Evolutionary conservation across 1,140 invertebrate species (phyloP).

Genomic region (Eupristina koningsbergeri): DNA sequence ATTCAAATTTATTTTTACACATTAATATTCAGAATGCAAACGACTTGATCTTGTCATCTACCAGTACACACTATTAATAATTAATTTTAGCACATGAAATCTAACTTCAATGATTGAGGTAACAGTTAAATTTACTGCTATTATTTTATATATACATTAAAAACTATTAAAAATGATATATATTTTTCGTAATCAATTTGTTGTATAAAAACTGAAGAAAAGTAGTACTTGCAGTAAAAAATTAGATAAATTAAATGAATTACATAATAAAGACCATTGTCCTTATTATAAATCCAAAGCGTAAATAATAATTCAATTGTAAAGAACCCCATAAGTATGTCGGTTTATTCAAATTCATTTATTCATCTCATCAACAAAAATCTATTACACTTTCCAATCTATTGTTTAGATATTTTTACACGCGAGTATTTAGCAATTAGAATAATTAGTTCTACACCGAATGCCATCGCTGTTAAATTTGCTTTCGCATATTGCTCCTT

Average conservation of each 20-base stretch:
- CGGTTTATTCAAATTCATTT: not conserved
- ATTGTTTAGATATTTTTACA: not conserved
- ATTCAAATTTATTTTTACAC: not conserved
- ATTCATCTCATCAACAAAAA: not conserved
- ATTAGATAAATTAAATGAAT: not conserved
- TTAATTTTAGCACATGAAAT: constrained; percentile 29
- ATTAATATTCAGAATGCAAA: not conserved
- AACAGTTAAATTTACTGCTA: constrained; percentile 38
- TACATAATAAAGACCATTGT: not conserved
- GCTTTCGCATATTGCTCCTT: not conserved
- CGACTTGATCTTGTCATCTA: constrained; percentile 19
- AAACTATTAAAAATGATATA: not conserved
- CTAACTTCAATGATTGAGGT: not conserved
- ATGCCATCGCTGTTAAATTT: not conserved
- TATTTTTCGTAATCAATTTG: no score
- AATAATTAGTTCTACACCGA: constrained; percentile 3
- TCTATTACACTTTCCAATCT: not conserved
- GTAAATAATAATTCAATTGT: not conserved
- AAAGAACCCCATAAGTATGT: not conserved
- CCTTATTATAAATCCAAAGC: not conserved
- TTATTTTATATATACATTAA: constrained; percentile 7
- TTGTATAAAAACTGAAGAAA: no score
- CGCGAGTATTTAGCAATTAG: not conserved
- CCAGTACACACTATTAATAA: constrained; percentile 24
- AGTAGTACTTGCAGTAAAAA: no score